Percentiles rank a stretch among this genome's conserved stretches.
phyloP scores from a whole-genome alignment of 1,140 invertebrate genomes.

The Luehdorfia chinensis region DNA sequence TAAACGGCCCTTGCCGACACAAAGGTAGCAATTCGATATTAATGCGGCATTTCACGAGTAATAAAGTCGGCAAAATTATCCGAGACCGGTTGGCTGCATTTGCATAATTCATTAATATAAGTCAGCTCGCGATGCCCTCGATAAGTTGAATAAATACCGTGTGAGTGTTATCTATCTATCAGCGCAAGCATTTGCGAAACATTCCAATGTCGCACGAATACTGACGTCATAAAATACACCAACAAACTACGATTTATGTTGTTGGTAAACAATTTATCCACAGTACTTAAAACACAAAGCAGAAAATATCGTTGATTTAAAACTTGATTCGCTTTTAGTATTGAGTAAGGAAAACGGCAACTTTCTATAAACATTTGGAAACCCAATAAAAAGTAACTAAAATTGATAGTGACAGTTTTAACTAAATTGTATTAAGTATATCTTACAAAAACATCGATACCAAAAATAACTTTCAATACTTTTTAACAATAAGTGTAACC shows the following conservation, averaged over 20 bases:
- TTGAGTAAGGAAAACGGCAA: no score
- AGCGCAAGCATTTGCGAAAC: neutral
- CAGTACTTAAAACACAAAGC: no score
- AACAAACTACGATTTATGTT: neutral
- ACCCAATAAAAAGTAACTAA: no score
- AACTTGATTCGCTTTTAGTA: no score
- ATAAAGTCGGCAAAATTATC: conserved; percentile 35
- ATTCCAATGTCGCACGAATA: neutral
- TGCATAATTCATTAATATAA: conserved; percentile 64
- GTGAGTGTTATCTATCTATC: conserved; percentile 25
- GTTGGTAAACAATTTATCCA: no score
- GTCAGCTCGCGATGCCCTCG: conserved; percentile 46
- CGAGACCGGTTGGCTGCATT: conserved; percentile 35
- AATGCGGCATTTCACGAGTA: conserved; percentile 37
- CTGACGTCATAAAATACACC: neutral
- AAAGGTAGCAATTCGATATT: conserved; percentile 35
- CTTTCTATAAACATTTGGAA: no score
- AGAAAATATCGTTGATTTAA: no score
- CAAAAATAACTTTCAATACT: no score
- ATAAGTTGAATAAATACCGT: conserved; percentile 54
- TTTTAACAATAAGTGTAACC: no score
- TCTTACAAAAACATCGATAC: no score
- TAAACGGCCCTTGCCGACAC: conserved; percentile 24
- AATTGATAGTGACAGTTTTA: no score
- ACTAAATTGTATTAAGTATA: no score